A percentile compares a stretch with the other conserved stretches of the same genome.
Evolutionary conservation across 1,140 invertebrate genomes (phyloP).

Genomic region (Sitophilus oryzae): DNA sequence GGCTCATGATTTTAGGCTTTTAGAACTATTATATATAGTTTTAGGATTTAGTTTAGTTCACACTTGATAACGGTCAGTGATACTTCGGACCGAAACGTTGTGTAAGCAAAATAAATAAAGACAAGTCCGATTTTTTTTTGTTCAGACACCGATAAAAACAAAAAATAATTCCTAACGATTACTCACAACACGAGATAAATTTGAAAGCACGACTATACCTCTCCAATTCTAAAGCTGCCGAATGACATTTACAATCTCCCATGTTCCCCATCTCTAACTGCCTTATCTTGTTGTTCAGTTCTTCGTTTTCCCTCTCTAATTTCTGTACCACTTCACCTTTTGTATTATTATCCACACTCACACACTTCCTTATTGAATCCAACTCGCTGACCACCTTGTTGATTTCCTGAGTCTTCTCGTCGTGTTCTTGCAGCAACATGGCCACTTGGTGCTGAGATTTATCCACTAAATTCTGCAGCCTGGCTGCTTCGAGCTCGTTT

Average conservation of each 20-base stretch:
- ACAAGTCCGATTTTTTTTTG: too few species aligned
- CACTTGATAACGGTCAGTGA: too few species aligned
- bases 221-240: background rate
- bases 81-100: too few species aligned
- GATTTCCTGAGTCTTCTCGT: slow-evolving; percentile 15
- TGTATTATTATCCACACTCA: slow-evolving; percentile 5
- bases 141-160: too few species aligned
- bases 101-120: too few species aligned
- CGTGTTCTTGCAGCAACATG: slow-evolving; percentile 14
- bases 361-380: slow-evolving; percentile 10
- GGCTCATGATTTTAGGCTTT: too few species aligned
- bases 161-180: too few species aligned
- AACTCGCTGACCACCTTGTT: slow-evolving; percentile 9
- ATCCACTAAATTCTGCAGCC: slow-evolving; percentile 1
- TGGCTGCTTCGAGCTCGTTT: slow-evolving; percentile 3
- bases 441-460: slow-evolving; percentile 17
- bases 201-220: too few species aligned
- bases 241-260: slow-evolving; percentile 10
- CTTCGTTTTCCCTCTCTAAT: slow-evolving; percentile 11
- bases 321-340: slow-evolving; percentile 1
- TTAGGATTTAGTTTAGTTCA: too few species aligned
- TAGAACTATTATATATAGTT: too few species aligned
- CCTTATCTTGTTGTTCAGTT: background rate
- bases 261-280: background rate
- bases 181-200: too few species aligned